Evolutionary conservation across 1,140 invertebrate species (phyloP).

Genomic region (Parasteatoda tepidariorum): DNA sequence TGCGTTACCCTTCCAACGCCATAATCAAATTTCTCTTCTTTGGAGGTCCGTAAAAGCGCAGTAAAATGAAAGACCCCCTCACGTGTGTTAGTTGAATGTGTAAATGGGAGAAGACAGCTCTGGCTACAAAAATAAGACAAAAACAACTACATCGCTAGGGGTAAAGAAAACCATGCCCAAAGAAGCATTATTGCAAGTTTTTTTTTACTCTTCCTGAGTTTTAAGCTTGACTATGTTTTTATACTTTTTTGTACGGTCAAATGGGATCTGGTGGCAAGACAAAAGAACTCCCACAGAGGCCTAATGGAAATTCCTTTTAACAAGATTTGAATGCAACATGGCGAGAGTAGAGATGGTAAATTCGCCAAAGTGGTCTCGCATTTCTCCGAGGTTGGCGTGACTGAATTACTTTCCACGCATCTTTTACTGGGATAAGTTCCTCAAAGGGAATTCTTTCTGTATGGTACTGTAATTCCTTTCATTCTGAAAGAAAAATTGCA

Average conservation of each 20-base stretch:
- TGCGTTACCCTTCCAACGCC: conserved; percentile 10
- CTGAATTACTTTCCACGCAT: too few species aligned
- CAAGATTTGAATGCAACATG: background rate
- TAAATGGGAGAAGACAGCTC: conserved; percentile 32
- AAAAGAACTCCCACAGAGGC: background rate
- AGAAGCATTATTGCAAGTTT: background rate
- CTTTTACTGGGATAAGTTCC: too few species aligned
- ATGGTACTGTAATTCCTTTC: too few species aligned
- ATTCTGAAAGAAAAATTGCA: too few species aligned
- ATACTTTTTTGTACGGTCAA: background rate
- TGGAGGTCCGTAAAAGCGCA: conserved; percentile 38
- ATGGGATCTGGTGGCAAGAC: background rate
- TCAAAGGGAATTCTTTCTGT: too few species aligned
- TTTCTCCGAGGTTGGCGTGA: too few species aligned
- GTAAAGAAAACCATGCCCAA: background rate
- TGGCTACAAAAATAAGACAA: background rate
- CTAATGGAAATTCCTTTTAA: background rate
- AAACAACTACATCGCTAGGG: background rate
- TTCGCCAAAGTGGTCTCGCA: too few species aligned
- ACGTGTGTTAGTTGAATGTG: background rate
- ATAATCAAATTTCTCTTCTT: conserved; percentile 38
- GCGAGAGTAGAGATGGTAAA: too few species aligned
- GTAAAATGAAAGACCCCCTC: conserved; percentile 22
- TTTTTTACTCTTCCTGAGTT: background rate
- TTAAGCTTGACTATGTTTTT: background rate